Base-by-base conservation (phyloP, 2,113 vertebrate genomes). In the Potamarius usumacintae region DNA sequence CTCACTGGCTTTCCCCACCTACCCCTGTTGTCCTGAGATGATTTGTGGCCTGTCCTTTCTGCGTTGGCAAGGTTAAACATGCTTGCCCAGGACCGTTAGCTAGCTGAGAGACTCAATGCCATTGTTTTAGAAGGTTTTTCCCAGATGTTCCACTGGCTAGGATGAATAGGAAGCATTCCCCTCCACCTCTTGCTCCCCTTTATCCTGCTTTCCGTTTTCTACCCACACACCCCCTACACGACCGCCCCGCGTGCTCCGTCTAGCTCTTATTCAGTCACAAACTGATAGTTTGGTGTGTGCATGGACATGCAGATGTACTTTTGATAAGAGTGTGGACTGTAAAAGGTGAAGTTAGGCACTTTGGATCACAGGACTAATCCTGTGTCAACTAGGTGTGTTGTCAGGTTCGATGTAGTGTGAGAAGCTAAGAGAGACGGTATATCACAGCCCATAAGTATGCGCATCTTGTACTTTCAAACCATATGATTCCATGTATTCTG, bases 11-110 rank as follows among this genome's bases (percentile, higher is more conserved):
- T 88, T 79, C 71, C 80, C 72, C 60, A 84, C 82, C 82, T 52
- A 52, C 86, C 94, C 30, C 95, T 95, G 94, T 50, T 79, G 92
- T 95, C 94, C 90, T 81, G 91, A 79, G 93, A 95, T 96, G 96
- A 97, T 98, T 97, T 97, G 97, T 96, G 94, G 95, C 94, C 95
- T 95, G 94, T 97, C 97, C 95, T 96, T 96, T 96, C 96, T 95
- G 92, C 86, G 93, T 94, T 93, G 83, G 86, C 69, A 92, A 91
- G 95, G 96, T 96, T 95, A 96, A 96, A 97, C 96, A 94, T 95
- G 94, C 94, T 95, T 93, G 95, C 93, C 91, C 80, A 57, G 93
- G 93, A 95, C 95, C 90, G 95, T 93, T 94, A 96, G 95, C 94
- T 96, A 93, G 91, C 92, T 87, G 52, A 0, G 79, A 78, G 74